Percentiles rank a stretch among this genome's conserved stretches.
These are phyloP conservation scores for Procambarus virginalis DNA, from an alignment of 1,140 invertebrate species.

Conservation along the genomic window DNA sequence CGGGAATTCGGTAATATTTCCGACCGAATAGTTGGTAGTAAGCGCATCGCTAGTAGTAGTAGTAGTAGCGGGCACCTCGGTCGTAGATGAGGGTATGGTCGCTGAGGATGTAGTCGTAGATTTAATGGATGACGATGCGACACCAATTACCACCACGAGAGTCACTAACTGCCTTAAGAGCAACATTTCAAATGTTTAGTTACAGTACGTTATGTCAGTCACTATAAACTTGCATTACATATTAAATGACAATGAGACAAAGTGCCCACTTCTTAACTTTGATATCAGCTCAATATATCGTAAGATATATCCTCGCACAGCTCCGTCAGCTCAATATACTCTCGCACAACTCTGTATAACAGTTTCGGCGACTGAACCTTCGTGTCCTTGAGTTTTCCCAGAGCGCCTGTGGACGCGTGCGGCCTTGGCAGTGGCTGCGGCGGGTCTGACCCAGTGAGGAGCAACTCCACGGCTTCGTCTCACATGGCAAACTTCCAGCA, in stretches of 20 bases:
- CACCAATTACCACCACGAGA: constrained; percentile 38
- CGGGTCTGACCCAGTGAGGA: constrained; percentile 38
- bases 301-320: no score
- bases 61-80: background rate
- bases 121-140: background rate
- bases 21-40: background rate
- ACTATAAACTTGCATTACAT: background rate
- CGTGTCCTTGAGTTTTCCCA: background rate
- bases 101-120: background rate
- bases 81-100: background rate
- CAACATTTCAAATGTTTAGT: constrained; percentile 6
- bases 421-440: constrained; percentile 50
- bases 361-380: no score
- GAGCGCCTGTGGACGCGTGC: constrained; percentile 11
- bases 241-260: no score
- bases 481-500: constrained; percentile 26
- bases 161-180: constrained; percentile 16
- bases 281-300: no score
- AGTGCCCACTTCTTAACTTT: no score
- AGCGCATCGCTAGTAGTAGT: background rate
- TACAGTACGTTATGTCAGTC: background rate
- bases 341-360: no score
- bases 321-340: no score
- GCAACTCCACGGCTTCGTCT: constrained; percentile 1
- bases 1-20: background rate